A percentile compares a stretch with the other conserved stretches of the same genome.
Evolutionary conservation across 2,113 vertebrate species (phyloP).

Genomic region (Trinectes maculatus): DNA sequence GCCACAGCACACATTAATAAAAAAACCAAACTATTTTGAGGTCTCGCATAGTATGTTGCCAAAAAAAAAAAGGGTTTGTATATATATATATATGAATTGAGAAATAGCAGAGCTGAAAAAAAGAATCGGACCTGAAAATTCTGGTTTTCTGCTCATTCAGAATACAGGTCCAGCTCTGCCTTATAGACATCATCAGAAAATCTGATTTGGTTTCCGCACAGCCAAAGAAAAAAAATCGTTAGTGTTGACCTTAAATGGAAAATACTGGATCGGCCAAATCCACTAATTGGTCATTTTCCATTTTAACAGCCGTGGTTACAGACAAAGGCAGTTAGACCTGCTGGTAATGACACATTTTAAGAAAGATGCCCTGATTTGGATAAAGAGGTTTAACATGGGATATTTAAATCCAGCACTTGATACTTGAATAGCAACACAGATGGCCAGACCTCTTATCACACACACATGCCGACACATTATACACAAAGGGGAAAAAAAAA

Average conservation of each 20-base stretch:
- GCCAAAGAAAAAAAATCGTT: neutral
- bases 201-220: slow-evolving; percentile 35
- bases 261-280: slow-evolving; percentile 1
- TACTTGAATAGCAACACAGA: slow-evolving; percentile 37
- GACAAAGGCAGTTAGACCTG: slow-evolving; percentile 42
- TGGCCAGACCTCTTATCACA: slow-evolving; percentile 21
- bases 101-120: no score
- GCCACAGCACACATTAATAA: no score
- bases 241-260: neutral
- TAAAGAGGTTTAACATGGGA: slow-evolving; percentile 35
- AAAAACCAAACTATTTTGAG: no score
- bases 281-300: slow-evolving; percentile 10
- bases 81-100: no score
- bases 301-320: slow-evolving; percentile 26
- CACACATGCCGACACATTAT: slow-evolving; percentile 25
- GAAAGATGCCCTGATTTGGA: slow-evolving; percentile 43
- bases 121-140: no score
- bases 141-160: no score
- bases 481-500: slow-evolving; percentile 21
- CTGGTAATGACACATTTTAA: slow-evolving; percentile 21
- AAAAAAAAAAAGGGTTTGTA: no score
- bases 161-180: no score
- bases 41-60: no score
- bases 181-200: slow-evolving; percentile 17
- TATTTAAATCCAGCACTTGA: slow-evolving; percentile 60